Evolutionary conservation across 1,140 invertebrate genomes (phyloP).

Genomic region (Mycetomoellerius zeteki): DNA sequence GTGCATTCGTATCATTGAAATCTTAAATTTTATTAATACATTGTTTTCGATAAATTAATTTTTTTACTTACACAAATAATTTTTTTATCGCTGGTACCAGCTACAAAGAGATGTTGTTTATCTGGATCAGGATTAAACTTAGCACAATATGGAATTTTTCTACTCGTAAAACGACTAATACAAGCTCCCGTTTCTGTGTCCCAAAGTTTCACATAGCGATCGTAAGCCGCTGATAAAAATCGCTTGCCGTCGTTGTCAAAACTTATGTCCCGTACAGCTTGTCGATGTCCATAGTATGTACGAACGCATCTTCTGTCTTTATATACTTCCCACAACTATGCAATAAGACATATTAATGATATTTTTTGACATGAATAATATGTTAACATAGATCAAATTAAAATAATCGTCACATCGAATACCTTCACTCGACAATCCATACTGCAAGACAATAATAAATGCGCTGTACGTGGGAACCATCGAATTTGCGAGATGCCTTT

Average conservation of each 20-base stretch:
- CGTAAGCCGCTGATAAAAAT: conserved; percentile 98
- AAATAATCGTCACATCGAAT: conserved; percentile 39
- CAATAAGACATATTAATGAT: conserved; percentile 74
- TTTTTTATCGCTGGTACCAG: conserved; percentile 99
- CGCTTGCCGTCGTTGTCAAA: conserved; percentile 98
- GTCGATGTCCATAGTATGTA: conserved; percentile 98
- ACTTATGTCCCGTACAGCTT: conserved; percentile 98
- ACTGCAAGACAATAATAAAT: conserved; percentile 97
- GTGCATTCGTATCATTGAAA: not conserved
- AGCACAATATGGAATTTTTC: conserved; percentile 98
- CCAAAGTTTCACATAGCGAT: conserved; percentile 99
- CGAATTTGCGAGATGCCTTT: conserved; percentile 98
- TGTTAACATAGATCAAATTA: not conserved
- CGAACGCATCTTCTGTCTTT: conserved; percentile 97
- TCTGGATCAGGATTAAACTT: conserved; percentile 99
- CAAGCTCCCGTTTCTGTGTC: conserved; percentile 99
- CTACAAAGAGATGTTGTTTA: conserved; percentile 99
- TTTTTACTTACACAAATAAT: conserved; percentile 96
- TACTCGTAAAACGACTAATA: conserved; percentile 96
- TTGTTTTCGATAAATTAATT: not conserved
- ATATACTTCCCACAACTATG: conserved; percentile 98
- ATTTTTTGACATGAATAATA: not conserved
- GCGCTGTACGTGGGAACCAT: conserved; percentile 98
- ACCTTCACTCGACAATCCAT: conserved; percentile 99
- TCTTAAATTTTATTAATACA: not conserved